phyloP scores from a whole-genome alignment of 2,797 vertebrate genomes.

The Luscinia luscinia region DNA sequence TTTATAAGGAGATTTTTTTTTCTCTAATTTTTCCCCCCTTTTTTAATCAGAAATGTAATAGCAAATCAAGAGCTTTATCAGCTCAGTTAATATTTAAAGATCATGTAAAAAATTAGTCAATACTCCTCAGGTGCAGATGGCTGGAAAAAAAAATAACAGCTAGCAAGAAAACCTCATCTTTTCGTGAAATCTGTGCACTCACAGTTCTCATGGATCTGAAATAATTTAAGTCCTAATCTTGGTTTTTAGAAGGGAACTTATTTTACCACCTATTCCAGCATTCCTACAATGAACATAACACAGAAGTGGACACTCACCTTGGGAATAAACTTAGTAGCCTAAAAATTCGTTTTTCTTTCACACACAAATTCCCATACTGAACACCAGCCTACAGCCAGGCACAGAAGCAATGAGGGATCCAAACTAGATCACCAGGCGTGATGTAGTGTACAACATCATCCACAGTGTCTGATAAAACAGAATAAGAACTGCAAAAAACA shows the following conservation, averaged over 20 bases:
- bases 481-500: not conserved
- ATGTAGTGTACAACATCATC: not conserved
- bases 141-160: not conserved
- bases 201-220: not conserved
- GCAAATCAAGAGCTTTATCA: not conserved
- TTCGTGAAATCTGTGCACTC: not conserved
- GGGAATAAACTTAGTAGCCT: not conserved
- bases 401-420: not conserved
- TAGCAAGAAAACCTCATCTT: not conserved
- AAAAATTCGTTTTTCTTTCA: not conserved
- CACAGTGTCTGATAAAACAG: not conserved
- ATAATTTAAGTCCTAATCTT: not conserved
- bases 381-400: not conserved
- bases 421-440: not conserved
- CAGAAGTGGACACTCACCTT: not conserved
- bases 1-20: not conserved
- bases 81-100: not conserved
- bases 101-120: not conserved
- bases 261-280: not conserved
- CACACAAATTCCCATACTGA: not conserved
- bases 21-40: not conserved
- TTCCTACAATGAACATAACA: not conserved
- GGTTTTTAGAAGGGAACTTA: not conserved
- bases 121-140: not conserved
- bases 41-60: not conserved